A percentile compares a stretch with the other conserved stretches of the same genome.
Evolutionary conservation across 1,140 invertebrate genomes (phyloP).

Genomic region (Rhynchophorus ferrugineus): DNA sequence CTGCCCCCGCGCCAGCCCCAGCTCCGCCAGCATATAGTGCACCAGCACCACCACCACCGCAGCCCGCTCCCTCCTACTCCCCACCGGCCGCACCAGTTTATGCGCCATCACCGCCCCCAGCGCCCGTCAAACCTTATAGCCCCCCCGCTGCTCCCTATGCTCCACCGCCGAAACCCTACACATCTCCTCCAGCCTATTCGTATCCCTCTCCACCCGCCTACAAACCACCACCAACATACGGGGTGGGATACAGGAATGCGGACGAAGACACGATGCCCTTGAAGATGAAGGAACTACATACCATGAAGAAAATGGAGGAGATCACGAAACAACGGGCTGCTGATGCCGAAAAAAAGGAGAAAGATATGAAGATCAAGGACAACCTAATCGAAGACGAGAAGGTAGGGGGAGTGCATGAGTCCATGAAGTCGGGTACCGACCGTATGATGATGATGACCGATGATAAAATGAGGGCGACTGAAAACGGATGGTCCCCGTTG

Average conservation of each 20-base stretch:
- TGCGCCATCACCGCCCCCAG: constrained; percentile 7
- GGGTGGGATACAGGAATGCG: constrained; percentile 11
- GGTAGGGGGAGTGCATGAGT: background rate
- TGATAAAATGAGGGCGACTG: constrained; percentile 4
- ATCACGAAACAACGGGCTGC: constrained; percentile 20
- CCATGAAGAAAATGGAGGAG: constrained; percentile 27
- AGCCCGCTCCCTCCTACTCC: constrained; percentile 10
- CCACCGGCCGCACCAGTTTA: constrained; percentile 16
- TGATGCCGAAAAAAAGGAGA: background rate
- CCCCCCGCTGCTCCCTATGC: constrained; percentile 10
- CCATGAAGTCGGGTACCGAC: constrained; percentile 5
- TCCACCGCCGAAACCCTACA: constrained; percentile 6
- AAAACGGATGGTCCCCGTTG: background rate
- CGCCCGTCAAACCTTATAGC: constrained; percentile 14
- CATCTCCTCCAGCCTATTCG: constrained; percentile 12
- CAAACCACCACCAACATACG: constrained; percentile 10
- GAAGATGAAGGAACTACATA: constrained; percentile 27
- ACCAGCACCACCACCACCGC: too few relatives aligned
- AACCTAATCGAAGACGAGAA: background rate
- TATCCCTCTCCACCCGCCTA: constrained; percentile 6
- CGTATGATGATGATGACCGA: constrained; percentile 3
- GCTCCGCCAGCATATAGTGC: constrained; percentile 18
- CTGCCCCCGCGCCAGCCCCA: constrained; percentile 18
- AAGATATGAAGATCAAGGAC: background rate
- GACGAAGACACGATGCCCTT: constrained; percentile 13